phyloP scores from a whole-genome alignment of 2,113 vertebrate species.

The Cyphomyrus discorhynchus region DNA sequence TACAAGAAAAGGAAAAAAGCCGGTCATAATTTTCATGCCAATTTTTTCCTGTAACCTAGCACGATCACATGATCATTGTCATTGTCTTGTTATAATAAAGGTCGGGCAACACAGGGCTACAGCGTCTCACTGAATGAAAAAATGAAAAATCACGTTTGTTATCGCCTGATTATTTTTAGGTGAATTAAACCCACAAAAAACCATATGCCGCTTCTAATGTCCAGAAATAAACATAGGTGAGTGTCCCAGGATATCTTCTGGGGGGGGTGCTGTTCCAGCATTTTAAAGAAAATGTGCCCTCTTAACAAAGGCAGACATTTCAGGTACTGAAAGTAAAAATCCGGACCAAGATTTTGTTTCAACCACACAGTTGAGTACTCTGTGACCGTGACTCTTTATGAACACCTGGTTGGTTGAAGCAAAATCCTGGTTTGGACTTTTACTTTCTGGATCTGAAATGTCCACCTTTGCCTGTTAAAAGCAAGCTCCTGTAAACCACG shows the following conservation, averaged over 20 bases:
- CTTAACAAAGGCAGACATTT: too few relatives aligned
- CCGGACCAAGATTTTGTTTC: too few relatives aligned
- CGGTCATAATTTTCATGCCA: not conserved
- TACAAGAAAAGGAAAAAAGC: not conserved
- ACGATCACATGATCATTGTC: not conserved
- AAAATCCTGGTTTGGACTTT: too few relatives aligned
- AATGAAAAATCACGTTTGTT: not conserved
- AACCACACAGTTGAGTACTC: too few relatives aligned
- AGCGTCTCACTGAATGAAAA: not conserved
- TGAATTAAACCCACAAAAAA: not conserved
- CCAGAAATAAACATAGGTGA: constrained; percentile 31
- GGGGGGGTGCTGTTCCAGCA: not conserved
- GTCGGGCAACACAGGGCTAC: not conserved
- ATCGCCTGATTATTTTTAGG: not conserved
- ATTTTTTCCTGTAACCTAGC: not conserved
- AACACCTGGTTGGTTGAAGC: too few relatives aligned
- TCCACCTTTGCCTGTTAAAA: not conserved
- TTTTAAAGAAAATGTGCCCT: constrained; percentile 15
- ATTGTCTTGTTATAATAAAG: not conserved
- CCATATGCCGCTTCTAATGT: not conserved
- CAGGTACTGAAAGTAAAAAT: too few relatives aligned
- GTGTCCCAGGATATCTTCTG: not conserved
- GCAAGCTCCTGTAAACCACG: not conserved
- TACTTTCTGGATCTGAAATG: too few relatives aligned
- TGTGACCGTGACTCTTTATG: too few relatives aligned